Evolutionary conservation across 1,140 invertebrate species (phyloP), one percentile per base, ranked within the genome.

Genomic region (Harpegnathos saltator): DNA sequence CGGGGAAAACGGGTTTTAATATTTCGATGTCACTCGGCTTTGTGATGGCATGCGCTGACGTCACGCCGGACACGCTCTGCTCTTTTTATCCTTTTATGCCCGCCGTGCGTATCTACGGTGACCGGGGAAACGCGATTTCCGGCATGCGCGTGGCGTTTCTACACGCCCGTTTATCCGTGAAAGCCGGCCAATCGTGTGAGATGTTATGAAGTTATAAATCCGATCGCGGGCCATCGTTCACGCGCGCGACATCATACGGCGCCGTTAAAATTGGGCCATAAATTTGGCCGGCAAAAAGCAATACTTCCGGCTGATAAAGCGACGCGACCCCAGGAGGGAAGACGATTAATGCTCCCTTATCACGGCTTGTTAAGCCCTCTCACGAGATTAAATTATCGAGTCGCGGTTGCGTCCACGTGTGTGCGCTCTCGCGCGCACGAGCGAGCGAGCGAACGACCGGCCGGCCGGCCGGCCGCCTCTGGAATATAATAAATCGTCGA

Each of bases 301-400:
- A 84, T 81, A 78, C 73, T 89, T 88, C 86, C 83, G 87, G 61
- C 26, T 48, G 77, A 83, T 88, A 73, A 83, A 74, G 59, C 33
- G 26, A 56, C 15, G 26, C 17, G 71, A 54, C 14, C 15, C 38
- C n/a, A 22, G 29, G 38, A 7, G 73, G 63, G 29, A 68, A 62
- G 62, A 82, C 74, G 82, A 88, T 88, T 88, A 80, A 88, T 54
- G 61, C 69, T 54, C 48, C 61, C 61, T 88, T 89, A 89, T 89
- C 86, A 74, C 26, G 44, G 61, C 83, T 85, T 68, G 86, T 87
- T 85, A 83, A 85, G 73, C 54, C 22, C 29, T 62, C 68, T 78
- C 72, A 44, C 22, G 72, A 88, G 87, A 89, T 89, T 88, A 89
- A 89, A 86, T 89, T 88, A 88, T 88, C 84, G 74, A 84, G 65